These are phyloP conservation scores for Lerista edwardsae DNA, from an alignment of 2,797 vertebrate genomes.

Conservation along the genomic window DNA sequence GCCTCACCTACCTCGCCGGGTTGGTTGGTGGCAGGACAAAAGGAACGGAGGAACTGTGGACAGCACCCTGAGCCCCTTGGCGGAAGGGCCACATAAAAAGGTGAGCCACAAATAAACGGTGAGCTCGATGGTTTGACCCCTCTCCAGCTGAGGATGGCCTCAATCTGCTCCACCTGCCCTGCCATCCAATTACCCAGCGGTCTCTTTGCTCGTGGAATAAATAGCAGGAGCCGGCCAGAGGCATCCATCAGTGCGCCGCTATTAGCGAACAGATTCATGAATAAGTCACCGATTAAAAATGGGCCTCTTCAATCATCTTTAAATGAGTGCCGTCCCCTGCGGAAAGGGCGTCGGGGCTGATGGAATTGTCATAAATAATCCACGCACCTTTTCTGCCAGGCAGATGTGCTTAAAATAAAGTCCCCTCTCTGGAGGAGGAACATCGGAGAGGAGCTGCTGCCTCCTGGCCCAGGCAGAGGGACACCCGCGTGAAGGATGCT, in stretches of 20 bases:
- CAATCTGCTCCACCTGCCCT: not conserved
- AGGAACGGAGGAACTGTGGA: no score
- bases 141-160: not conserved
- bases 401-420: not conserved
- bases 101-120: no score
- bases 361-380: not conserved
- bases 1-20: no score
- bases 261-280: not conserved
- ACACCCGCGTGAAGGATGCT: not conserved
- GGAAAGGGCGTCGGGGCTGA: not conserved
- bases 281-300: not conserved
- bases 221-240: not conserved
- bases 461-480: not conserved
- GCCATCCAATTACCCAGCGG: no score
- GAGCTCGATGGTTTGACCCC: no score
- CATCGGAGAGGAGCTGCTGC: no score
- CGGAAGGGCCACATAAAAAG: no score
- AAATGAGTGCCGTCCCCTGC: not conserved
- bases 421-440: not conserved
- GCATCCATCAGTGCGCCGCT: not conserved
- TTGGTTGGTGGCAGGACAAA: no score
- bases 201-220: not conserved
- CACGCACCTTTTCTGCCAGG: not conserved
- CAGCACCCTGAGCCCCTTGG: no score
- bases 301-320: not conserved